Evolutionary conservation across 2,797 vertebrate species (phyloP), one percentile per base, ranked within the genome.

Genomic region (Urocyon cinereoargenteus): DNA sequence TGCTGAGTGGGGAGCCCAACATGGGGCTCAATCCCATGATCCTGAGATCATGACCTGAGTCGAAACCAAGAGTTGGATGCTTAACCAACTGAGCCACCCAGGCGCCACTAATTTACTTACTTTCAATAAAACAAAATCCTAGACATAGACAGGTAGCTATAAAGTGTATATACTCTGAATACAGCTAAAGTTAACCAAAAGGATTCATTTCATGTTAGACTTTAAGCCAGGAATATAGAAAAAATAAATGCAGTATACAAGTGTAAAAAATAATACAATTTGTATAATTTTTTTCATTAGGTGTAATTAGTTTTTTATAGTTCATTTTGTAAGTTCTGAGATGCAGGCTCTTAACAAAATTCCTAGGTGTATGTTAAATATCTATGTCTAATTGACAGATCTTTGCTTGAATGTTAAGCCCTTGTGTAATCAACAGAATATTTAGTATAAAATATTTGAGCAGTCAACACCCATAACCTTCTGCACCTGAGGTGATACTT

Each of bases 121-220:
- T 75, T 49, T 45, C 8, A 93, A 62, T 92, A 83, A 83, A 96
- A 73, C 72, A 49, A 86, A 86, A 66, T n/a, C 2, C 68, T 81
- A 62, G 45, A 51, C 40, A 31, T 53, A 51, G 66, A 90, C 92
- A 28, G 57, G 49, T 90, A 70, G 16, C 62, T 95, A 45, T 57
- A 75, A 53, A 34, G 87, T 86, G 15, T 73, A 10, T 85, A 64
- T 72, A 51, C 5, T 51, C 40, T 91, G 53, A 82, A 77, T 19
- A 77, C 49, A 92, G 31, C 28, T 75, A 62, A 93, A 36, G 40
- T 83, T 94, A 93, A 68, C 61, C 24, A 49, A 93, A 96, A 91
- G 21, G n/a, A 91, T 85, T 77, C n/a, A 82, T 85, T 91, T 91
- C 45, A 70, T 85, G 18, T 77, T 77, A 97, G 31, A 70, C 34